Base-by-base conservation (phyloP, 1,140 invertebrate species). In the Cecropterus lyciades region DNA sequence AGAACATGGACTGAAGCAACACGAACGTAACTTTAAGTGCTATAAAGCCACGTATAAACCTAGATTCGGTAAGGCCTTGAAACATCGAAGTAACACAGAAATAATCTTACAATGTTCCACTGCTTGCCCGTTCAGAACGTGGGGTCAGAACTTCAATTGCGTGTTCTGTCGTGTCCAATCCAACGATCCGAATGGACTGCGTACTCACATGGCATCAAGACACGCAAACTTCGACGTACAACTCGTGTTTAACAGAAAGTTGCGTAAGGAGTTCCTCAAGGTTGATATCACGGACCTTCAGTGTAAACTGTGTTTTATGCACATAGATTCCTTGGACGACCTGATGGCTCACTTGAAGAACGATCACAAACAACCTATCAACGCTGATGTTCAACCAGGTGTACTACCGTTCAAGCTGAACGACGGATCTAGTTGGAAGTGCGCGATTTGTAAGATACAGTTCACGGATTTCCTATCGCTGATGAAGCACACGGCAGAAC, bases 271-370 rank as follows among this genome's bases (percentile, higher is more conserved):
- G 24, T 90, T 87, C 56, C 71, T 92, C 0, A 90, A 87, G 70
- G 80, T 92, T n/a, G 89, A 90, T 30, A 82, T 90, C 17, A 90
- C 87, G 9, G 80, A 92, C 65, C 67, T 92, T 9, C 85, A 89
- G 24, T 92, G 89, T 46, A 92, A 92, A 71, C 67, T 92, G 3
- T 92, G 89, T 59, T 85, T 82, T 42, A 80, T 84, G 75, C 70
- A 73, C 3, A 79, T 89, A n/a, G 78, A 83, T 9, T 76, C 72
- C 52, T 83, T 92, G 42, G 84, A 92, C 9, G 67, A 48, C 1
- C 70, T 92, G 8, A 83, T 80, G 1, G 75, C 75, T 30, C 89
- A 92, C 73, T 76, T 92, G 24, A 89, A 84, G 49, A 83, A 80
- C 16, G 81, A 82, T 49, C 89, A 91, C 49, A 80, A 88, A 8